Evolutionary conservation across 2,797 vertebrate species (phyloP).

Genomic region (Peromyscus nudipes): DNA sequence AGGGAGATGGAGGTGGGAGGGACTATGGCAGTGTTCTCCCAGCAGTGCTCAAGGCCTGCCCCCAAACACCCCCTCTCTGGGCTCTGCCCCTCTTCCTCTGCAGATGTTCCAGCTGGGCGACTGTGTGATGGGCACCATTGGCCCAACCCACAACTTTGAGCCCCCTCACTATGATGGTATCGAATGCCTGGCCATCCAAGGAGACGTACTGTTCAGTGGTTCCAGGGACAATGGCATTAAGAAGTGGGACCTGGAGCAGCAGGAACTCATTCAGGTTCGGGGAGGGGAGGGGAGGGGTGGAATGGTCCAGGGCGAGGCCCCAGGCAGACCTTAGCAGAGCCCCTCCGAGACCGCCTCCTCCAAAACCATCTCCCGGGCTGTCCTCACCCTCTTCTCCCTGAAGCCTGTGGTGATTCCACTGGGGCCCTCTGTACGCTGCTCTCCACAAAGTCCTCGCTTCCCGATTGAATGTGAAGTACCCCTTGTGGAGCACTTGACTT

Average conservation of each 20-base stretch:
- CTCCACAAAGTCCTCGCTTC: not conserved
- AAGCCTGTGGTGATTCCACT: not conserved
- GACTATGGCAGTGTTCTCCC: not conserved
- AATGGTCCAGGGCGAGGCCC: not conserved
- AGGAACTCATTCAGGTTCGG: slow-evolving; percentile 96
- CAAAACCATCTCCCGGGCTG: not conserved
- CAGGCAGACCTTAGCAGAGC: not conserved
- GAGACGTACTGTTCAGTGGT: slow-evolving; percentile 95
- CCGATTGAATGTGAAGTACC: too few species aligned
- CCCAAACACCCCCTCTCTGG: not conserved
- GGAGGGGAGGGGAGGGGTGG: not conserved
- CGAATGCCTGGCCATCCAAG: slow-evolving; percentile 96
- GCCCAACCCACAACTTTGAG: slow-evolving; percentile 98
- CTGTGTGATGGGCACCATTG: slow-evolving; percentile 93
- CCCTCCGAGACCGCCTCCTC: not conserved
- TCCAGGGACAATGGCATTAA: slow-evolving; percentile 99
- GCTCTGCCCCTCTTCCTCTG: not conserved
- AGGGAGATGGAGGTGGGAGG: not conserved
- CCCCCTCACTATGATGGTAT: slow-evolving; percentile 99
- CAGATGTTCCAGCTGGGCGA: slow-evolving; percentile 97
- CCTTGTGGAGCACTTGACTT: rapidly evolving
- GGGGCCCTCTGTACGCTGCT: slow-evolving; percentile 81
- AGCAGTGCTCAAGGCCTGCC: not conserved
- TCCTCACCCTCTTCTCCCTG: rapidly evolving
- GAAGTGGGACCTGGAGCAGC: slow-evolving; percentile 98